Base-by-base conservation (phyloP, 2,113 vertebrate species). In the Etheostoma spectabile region DNA sequence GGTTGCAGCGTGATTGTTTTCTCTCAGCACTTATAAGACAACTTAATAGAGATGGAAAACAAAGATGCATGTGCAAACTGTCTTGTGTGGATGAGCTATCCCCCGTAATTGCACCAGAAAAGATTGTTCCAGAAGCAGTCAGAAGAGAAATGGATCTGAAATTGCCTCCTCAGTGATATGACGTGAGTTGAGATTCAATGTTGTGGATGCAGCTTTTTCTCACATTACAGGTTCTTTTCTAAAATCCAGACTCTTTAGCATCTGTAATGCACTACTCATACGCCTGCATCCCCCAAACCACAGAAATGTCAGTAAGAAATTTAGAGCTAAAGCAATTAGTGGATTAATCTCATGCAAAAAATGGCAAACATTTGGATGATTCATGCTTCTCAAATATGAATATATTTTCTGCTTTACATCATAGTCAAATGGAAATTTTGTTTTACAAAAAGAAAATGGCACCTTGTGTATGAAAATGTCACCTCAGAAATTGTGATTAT, bases 121-220 rank as follows among this genome's bases (percentile, higher is more conserved):
- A 49, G 71, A 80, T 79, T 33, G 51, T 64, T 42, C 30, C 48
- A 75, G 16, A 60, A 59, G 78, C 35, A 75, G n/a, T 42, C 4
- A 46, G 59, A 61, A 35, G 30, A 74, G 19, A 74, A 73, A 68
- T 51, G 3, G 60, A 70, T 56, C 38, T 61, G 21, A 80, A 75
- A 78, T 35, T 2, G 10, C 8, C 10, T 42, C 38, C 38, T 42
- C 8, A 42, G 10, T 42, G 38, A 42, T 42, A 11, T 11, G 38
- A 42, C 10, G 38, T 42, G 10, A 42, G 10, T 42, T 42, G 38
- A 42, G 38, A 42, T 42, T 11, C 38, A 42, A 42, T 42, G 10
- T 42, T 42, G 38, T 42, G 38, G 64, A 30, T 55, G 45, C 52
- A 46, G 56, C 5, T 33, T 69, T 61, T 24, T 13, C 30, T 13